These are phyloP conservation scores for Teleiodes luculella DNA, from an alignment of 2,888 invertebrate species.

Conservation along the genomic window DNA sequence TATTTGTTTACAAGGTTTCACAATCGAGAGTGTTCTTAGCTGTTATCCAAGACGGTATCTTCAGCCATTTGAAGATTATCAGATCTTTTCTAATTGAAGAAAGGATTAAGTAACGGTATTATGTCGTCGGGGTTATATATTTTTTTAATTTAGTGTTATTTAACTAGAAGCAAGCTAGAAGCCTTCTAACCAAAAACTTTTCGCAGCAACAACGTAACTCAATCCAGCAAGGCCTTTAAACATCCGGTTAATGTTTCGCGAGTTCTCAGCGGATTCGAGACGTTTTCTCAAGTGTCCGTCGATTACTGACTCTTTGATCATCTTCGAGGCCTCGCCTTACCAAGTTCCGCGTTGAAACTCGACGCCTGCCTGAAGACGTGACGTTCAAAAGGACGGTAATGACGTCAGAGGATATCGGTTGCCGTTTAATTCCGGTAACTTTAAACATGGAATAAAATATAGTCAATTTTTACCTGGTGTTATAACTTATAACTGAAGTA, in stretches of 20 bases:
- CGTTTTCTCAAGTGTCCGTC: conserved; percentile 9
- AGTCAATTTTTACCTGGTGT: too few species aligned
- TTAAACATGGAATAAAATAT: too few species aligned
- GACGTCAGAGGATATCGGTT: conserved; percentile 8
- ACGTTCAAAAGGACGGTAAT: conserved; percentile 2
- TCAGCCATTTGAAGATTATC: too few species aligned
- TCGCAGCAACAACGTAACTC: not conserved
- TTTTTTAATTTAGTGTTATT: too few species aligned
- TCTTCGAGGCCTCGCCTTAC: conserved; percentile 6
- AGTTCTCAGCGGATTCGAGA: not conserved
- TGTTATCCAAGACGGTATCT: too few species aligned
- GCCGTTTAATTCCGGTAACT: not conserved
- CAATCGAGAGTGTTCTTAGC: too few species aligned
- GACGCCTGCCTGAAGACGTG: conserved; percentile 6
- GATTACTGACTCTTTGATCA: conserved; percentile 10
- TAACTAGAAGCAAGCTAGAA: not conserved
- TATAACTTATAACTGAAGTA: too few species aligned
- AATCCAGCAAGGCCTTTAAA: not conserved
- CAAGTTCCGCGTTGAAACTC: conserved; percentile 4
- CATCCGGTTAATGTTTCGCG: conserved; percentile 1
- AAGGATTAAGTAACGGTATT: too few species aligned
- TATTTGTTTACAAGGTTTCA: too few species aligned
- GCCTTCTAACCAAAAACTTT: not conserved
- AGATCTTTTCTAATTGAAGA: too few species aligned
- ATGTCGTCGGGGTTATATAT: too few species aligned